phyloP scores from a whole-genome alignment of 2,888 invertebrate species.

The Yponomeuta malinellus region DNA sequence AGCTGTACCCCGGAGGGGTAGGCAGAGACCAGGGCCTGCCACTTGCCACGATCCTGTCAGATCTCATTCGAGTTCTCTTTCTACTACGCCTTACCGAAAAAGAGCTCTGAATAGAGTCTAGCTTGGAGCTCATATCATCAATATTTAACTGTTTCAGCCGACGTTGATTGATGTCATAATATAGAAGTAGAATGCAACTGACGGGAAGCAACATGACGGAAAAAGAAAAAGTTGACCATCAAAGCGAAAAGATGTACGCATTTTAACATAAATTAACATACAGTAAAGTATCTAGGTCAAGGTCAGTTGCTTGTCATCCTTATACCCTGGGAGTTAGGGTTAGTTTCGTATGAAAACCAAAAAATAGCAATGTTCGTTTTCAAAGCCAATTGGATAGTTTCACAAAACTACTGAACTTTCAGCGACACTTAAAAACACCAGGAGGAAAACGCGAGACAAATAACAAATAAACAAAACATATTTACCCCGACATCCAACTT shows the following conservation, averaged over 20 bases:
- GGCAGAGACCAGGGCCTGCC: too few species aligned
- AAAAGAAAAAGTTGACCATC: not conserved
- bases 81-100: too few species aligned
- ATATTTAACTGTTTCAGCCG: not conserved
- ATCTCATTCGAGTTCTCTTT: too few species aligned
- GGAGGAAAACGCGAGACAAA: too few species aligned
- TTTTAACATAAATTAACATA: not conserved
- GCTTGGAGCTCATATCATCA: too few species aligned
- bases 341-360: not conserved
- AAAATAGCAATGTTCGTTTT: not conserved
- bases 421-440: not conserved
- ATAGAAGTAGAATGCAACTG: not conserved
- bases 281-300: not conserved
- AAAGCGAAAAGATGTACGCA: not conserved
- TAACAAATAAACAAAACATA: slow-evolving; percentile 3
- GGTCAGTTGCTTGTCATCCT: not conserved
- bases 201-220: not conserved
- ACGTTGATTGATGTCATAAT: not conserved
- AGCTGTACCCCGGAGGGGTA: too few species aligned
- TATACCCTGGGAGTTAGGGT: not conserved
- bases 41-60: too few species aligned
- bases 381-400: not conserved
- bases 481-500: slow-evolving; percentile 7
- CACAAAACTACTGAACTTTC: not conserved
- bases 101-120: too few species aligned